Base-by-base conservation (phyloP, 1,140 invertebrate genomes). In the Trigoniulus corallinus region DNA sequence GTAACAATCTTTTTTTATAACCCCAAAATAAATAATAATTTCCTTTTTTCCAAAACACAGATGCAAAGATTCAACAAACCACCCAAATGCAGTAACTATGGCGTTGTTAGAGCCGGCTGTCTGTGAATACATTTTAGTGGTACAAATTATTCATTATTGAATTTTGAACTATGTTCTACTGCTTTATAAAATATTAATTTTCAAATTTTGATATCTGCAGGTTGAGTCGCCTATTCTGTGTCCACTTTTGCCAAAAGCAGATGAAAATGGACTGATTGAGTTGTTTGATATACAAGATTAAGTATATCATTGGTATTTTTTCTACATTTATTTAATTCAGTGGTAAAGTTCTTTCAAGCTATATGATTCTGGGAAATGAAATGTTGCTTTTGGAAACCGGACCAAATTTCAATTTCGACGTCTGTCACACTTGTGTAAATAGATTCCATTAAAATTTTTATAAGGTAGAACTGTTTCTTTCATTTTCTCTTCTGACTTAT, bases 181-280 rank as follows among this genome's bases (percentile, higher is more conserved):
- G 15, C 29, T 34, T 34, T 34, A 7, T 34, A 34, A 34, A 34
- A 34, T 34, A 7, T 7, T 34, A 34, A 34, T 34, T 15, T 34
- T 7, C 7, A 34, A 34, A 15, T 41, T 54, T 42, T 54, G 26
- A 27, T 50, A 34, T 7, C 15, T 34, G 34, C 57, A 85, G 18
- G 84, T 94, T 0, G 91, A 95, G 65, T 91, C 89, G 2, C 77
- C 82, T 1, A 63, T 93, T 0, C 80, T 97, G 53, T 95, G 91
- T 70, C 76, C 84, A 59, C 79, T 94, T 7, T 12, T 43, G 7
- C 4, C 7, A 39, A 47, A 13, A 25, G 21, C 13, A 22, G 41
- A 50, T 44, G n/a, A 42, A 50, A 24, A 50, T 26, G 24, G 24
- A 18, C n/a, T 25, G 3, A n/a, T n/a, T n/a, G n/a, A n/a, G n/a